A percentile compares a stretch with the other conserved stretches of the same genome.
phyloP scores from a whole-genome alignment of 2,888 invertebrate species.

The Scrobipalpa costella region DNA sequence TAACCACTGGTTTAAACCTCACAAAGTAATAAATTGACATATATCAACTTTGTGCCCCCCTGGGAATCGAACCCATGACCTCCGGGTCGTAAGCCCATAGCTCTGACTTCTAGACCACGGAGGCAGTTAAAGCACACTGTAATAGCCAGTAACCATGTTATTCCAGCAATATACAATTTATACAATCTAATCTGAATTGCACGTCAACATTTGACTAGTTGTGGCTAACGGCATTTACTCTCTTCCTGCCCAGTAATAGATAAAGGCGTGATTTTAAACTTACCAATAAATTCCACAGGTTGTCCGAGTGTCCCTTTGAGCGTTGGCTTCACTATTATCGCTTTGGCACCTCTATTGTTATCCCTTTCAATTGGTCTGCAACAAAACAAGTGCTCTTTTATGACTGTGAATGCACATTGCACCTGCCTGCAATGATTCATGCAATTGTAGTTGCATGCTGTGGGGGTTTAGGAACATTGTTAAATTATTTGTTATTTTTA shows the following conservation, averaged over 20 bases:
- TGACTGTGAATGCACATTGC: constrained; percentile 22
- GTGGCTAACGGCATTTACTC: neutral
- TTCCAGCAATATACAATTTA: no score
- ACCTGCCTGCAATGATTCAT: neutral
- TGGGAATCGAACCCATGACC: no score
- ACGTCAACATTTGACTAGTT: no score
- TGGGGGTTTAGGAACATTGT: no score
- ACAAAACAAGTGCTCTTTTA: constrained; percentile 43
- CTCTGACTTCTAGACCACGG: no score
- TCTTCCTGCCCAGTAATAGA: neutral
- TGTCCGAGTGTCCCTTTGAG: constrained; percentile 91
- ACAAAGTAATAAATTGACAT: no score
- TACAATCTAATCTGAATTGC: no score
- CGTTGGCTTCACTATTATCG: constrained; percentile 89
- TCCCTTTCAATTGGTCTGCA: constrained; percentile 76
- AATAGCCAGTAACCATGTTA: no score
- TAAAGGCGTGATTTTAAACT: constrained; percentile 30
- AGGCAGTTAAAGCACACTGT: no score
- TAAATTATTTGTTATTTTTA: neutral
- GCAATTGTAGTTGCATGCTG: neutral
- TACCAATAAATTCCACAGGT: constrained; percentile 98
- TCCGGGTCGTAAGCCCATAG: no score
- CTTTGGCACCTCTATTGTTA: constrained; percentile 90
- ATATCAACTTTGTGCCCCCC: no score
- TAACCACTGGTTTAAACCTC: no score